Evolutionary conservation across 2,113 vertebrate species (phyloP).

Genomic region (Phyllopteryx taeniolatus): DNA sequence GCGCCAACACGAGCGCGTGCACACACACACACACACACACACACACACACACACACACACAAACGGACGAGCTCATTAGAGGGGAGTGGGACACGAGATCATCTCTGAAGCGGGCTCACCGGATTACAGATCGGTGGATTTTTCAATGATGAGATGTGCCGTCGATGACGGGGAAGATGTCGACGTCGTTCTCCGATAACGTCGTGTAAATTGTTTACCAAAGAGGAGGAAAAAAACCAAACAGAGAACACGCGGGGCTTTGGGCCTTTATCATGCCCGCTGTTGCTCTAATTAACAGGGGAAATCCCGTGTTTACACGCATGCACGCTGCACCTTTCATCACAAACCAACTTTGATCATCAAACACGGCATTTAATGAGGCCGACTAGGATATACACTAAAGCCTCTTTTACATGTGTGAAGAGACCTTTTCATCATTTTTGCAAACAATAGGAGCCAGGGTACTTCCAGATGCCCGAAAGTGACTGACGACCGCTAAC

Average conservation of each 20-base stretch:
- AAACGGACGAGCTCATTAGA: constrained; percentile 46
- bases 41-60: constrained; percentile 3
- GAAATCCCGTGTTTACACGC: constrained; percentile 38
- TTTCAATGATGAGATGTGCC: constrained; percentile 31
- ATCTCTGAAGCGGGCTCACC: constrained; percentile 5
- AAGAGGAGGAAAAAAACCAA: too few relatives aligned
- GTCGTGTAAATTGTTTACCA: neutral
- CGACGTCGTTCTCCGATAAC: constrained; percentile 3
- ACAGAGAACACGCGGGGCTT: constrained; percentile 34
- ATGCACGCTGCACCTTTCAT: constrained; percentile 52
- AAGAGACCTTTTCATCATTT: neutral
- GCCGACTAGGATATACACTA: constrained; percentile 25
- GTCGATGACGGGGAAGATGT: constrained; percentile 21
- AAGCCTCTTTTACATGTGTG: constrained; percentile 29
- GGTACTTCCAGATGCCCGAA: neutral
- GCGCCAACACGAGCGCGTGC: constrained; percentile 9
- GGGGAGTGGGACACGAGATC: constrained; percentile 11
- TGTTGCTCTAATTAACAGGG: constrained; percentile 41
- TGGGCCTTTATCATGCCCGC: constrained; percentile 34
- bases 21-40: constrained; percentile 1
- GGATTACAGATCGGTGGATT: constrained; percentile 32
- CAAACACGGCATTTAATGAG: constrained; percentile 61
- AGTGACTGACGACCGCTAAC: too few relatives aligned
- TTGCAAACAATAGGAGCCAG: neutral
- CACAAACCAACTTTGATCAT: constrained; percentile 61